Evolutionary conservation across 1,140 invertebrate species (phyloP).

Genomic region (Brachionus rubens): DNA sequence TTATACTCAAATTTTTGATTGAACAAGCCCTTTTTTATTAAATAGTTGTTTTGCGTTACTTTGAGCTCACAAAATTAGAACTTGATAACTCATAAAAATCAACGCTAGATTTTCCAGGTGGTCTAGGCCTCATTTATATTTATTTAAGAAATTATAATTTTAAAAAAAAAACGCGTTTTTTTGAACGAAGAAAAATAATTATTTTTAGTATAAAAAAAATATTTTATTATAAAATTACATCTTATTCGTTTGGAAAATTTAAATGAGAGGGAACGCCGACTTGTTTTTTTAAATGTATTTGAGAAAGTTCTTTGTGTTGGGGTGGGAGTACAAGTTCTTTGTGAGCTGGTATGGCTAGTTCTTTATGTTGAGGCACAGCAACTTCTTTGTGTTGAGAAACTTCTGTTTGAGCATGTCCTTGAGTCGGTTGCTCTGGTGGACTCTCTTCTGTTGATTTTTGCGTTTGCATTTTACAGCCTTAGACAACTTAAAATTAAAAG

Average conservation of each 20-base stretch:
- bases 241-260: not conserved
- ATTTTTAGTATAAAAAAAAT: not conserved
- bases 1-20: no score
- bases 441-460: not conserved
- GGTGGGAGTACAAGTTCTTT: constrained; percentile 2
- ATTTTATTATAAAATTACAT: not conserved
- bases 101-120: no score
- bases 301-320: no score
- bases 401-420: not conserved
- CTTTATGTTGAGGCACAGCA: not conserved
- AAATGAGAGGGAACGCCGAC: not conserved
- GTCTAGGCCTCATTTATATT: no score
- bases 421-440: not conserved
- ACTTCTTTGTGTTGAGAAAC: constrained; percentile 28
- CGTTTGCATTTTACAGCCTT: not conserved
- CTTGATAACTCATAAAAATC: no score
- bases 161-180: no score
- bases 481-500: no score
- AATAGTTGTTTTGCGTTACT: no score
- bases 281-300: no score
- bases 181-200: not conserved
- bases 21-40: no score
- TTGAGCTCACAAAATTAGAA: no score
- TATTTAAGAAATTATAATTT: no score
- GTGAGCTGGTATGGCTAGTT: not conserved